A percentile compares a stretch with the other conserved stretches of the same genome.
phyloP scores from a whole-genome alignment of 2,888 invertebrate species.

The Pardosa pseudoannulata region DNA sequence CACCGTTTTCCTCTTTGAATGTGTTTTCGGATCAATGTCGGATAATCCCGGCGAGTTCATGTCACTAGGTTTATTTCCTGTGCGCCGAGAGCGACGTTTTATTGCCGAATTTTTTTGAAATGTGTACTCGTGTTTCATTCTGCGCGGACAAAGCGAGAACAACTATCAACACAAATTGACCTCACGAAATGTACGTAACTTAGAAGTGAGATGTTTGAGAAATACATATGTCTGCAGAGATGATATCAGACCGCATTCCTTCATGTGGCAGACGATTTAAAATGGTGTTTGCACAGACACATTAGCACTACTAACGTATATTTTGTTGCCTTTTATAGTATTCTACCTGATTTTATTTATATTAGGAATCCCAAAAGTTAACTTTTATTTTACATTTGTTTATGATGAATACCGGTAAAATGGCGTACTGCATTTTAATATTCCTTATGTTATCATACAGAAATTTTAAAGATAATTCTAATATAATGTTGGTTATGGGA shows the following conservation, averaged over 20 bases:
- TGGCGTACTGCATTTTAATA: too few species aligned
- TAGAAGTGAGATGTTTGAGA: background rate
- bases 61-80: conserved; percentile 35
- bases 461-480: too few species aligned
- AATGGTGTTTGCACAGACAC: too few species aligned
- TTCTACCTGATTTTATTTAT: too few species aligned
- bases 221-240: background rate
- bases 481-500: too few species aligned
- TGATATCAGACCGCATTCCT: background rate
- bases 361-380: too few species aligned
- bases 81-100: background rate
- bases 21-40: conserved; percentile 3
- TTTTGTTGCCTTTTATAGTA: too few species aligned
- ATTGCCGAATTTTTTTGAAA: background rate
- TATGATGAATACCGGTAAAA: too few species aligned
- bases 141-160: background rate
- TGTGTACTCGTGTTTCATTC: background rate
- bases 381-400: too few species aligned
- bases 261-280: too few species aligned
- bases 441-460: too few species aligned
- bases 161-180: background rate
- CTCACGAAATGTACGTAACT: background rate
- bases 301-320: too few species aligned
- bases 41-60: conserved; percentile 29
- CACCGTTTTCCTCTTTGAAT: background rate